Conservation (phyloP, 2,113 vertebrate species). For the Phalacrocorax pelagicus region DNA sequence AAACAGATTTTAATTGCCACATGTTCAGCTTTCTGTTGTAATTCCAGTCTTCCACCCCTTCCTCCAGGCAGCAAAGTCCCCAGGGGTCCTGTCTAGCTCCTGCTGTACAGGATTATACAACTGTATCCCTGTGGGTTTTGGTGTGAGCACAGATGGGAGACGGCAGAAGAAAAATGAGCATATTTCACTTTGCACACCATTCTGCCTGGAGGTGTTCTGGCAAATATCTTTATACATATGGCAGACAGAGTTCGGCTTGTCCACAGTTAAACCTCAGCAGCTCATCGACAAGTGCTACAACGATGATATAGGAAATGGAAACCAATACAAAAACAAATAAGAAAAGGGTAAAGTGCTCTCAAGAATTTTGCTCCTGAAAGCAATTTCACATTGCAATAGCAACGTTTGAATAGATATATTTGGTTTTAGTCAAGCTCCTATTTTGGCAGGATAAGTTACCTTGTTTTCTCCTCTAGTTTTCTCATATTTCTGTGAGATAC, state of each 20-base stretch:
- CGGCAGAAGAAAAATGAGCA: neutral
- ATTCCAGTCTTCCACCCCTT: neutral
- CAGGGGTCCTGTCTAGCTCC: neutral
- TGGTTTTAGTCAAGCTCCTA: neutral
- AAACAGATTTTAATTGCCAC: fast-evolving
- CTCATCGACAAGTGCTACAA: neutral
- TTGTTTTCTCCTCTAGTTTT: neutral
- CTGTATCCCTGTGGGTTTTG: neutral
- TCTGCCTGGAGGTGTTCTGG: neutral
- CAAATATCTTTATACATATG: neutral
- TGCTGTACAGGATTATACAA: neutral
- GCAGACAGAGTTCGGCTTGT: neutral
- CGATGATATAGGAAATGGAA: neutral
- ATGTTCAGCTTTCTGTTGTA: neutral
- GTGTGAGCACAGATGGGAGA: neutral
- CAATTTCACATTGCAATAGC: neutral
- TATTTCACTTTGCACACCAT: neutral
- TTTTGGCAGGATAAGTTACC: neutral
- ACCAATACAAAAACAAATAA: neutral
- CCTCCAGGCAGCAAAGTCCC: neutral
- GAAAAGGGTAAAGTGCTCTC: neutral
- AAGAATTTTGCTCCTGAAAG: neutral
- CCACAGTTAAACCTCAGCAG: neutral
- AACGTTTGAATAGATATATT: neutral
- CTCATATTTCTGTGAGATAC: neutral